A percentile compares a stretch with the other conserved stretches of the same genome.
These are phyloP conservation scores for Brachionus rubens DNA, from an alignment of 1,140 invertebrate species.

Conservation along the genomic window DNA sequence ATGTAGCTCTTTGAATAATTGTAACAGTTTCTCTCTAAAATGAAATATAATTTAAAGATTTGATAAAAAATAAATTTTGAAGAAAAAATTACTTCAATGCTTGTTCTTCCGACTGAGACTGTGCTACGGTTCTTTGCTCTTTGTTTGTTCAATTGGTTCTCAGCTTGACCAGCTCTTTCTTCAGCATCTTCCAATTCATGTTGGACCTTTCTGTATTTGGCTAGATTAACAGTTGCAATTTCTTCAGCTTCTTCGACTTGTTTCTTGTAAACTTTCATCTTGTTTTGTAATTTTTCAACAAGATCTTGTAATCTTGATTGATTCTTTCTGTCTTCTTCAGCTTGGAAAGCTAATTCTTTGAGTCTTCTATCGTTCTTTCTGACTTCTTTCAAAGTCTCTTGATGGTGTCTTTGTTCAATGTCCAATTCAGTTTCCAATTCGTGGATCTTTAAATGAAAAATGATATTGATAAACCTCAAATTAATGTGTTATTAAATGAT, in stretches of 20 bases:
- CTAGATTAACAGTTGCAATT: constrained; percentile 93
- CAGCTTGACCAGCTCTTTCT: constrained; percentile 92
- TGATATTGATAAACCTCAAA: not conserved
- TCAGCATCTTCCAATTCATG: constrained; percentile 76
- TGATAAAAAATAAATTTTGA: too few species aligned
- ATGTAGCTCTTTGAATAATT: too few species aligned
- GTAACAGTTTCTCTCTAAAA: too few species aligned
- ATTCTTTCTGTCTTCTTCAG: constrained; percentile 94
- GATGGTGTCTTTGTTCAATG: constrained; percentile 90
- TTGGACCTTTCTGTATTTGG: constrained; percentile 93
- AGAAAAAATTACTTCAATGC: too few species aligned
- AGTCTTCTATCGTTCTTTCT: constrained; percentile 75
- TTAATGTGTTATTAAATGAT: not conserved
- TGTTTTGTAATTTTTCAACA: constrained; percentile 96
- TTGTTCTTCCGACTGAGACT: not conserved
- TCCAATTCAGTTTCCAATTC: constrained; percentile 96
- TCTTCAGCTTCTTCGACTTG: constrained; percentile 99
- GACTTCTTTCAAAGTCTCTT: constrained; percentile 67
- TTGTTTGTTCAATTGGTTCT: constrained; percentile 94
- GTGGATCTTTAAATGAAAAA: constrained; percentile 51
- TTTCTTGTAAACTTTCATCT: constrained; percentile 99
- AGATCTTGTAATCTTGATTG: constrained; percentile 95
- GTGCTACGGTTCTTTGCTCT: constrained; percentile 89
- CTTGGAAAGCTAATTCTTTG: constrained; percentile 78
- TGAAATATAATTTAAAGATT: too few species aligned